Percentiles rank a stretch among this genome's conserved stretches.
Evolutionary conservation across 2,888 invertebrate genomes (phyloP).

Genomic region (Brassicogethes aeneus): DNA sequence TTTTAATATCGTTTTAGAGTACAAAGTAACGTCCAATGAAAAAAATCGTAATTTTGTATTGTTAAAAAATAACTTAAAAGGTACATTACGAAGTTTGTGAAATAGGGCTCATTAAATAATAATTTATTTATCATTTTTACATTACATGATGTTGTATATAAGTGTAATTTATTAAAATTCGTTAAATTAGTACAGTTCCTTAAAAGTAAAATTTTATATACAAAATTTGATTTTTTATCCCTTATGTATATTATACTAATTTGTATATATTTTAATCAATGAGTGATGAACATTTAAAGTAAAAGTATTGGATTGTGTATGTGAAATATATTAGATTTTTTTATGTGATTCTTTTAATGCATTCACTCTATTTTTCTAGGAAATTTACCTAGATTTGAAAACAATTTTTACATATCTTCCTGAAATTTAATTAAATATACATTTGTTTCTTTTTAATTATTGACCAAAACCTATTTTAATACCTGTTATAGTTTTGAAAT

Average conservation of each 20-base stretch:
- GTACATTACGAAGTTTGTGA: background rate
- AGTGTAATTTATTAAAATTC: background rate
- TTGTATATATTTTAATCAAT: background rate
- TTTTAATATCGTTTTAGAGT: no score
- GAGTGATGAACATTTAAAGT: background rate
- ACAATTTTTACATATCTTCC: constrained; percentile 19
- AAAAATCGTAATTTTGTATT: background rate
- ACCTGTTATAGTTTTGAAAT: background rate
- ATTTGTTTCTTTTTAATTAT: background rate
- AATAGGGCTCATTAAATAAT: background rate
- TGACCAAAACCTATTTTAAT: background rate
- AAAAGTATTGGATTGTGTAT: constrained; percentile 1
- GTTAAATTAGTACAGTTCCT: background rate
- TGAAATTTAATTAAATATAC: constrained; percentile 2
- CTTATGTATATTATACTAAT: background rate
- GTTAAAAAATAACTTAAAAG: background rate
- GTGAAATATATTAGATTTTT: constrained; percentile 11
- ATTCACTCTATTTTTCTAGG: constrained; percentile 21
- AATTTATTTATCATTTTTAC: background rate
- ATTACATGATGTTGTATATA: constrained; percentile 1
- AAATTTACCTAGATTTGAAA: constrained; percentile 14
- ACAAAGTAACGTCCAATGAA: no score
- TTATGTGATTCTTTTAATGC: constrained; percentile 20
- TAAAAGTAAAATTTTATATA: background rate
- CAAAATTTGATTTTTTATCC: background rate